These are phyloP conservation scores for Hippopotamyrus pictus DNA, from an alignment of 2,797 vertebrate genomes.

Conservation along the genomic window DNA sequence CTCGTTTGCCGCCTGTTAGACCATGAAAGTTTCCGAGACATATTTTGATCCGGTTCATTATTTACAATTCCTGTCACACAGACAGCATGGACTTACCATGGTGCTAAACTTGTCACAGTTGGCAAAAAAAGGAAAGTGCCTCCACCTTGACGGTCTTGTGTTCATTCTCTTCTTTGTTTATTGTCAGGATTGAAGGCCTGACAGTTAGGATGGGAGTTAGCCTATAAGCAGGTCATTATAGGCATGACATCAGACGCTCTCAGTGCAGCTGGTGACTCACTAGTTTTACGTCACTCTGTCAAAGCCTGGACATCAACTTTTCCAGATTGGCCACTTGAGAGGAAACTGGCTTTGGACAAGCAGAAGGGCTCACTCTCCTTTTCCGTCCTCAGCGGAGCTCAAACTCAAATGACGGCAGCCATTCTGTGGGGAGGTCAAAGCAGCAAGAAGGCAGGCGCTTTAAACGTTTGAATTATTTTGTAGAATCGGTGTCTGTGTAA, in stretches of 20 bases:
- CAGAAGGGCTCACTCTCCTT: not conserved
- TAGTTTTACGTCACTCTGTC: conserved; percentile 14
- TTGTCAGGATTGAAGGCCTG: not conserved
- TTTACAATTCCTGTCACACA: conserved; percentile 22
- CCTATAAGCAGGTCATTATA: not conserved
- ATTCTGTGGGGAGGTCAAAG: not conserved
- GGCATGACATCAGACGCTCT: not conserved
- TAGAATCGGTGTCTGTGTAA: not conserved
- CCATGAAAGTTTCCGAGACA: not conserved
- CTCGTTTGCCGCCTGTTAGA: not conserved
- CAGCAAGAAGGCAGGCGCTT: not conserved
- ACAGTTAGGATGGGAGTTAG: not conserved
- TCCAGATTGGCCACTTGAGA: conserved; percentile 9
- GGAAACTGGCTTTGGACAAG: not conserved
- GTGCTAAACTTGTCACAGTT: conserved; percentile 25
- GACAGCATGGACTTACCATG: not conserved
- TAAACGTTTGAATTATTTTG: not conserved
- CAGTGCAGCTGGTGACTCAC: conserved; percentile 20
- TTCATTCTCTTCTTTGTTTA: not conserved
- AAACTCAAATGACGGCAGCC: not conserved
- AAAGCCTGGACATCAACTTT: not conserved
- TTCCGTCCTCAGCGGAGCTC: not conserved
- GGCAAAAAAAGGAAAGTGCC: not conserved
- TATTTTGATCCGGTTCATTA: conserved; percentile 28
- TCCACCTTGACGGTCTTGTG: not conserved